These are phyloP conservation scores for Tinea pellionella DNA, from an alignment of 2,888 invertebrate species.

Conservation along the genomic window DNA sequence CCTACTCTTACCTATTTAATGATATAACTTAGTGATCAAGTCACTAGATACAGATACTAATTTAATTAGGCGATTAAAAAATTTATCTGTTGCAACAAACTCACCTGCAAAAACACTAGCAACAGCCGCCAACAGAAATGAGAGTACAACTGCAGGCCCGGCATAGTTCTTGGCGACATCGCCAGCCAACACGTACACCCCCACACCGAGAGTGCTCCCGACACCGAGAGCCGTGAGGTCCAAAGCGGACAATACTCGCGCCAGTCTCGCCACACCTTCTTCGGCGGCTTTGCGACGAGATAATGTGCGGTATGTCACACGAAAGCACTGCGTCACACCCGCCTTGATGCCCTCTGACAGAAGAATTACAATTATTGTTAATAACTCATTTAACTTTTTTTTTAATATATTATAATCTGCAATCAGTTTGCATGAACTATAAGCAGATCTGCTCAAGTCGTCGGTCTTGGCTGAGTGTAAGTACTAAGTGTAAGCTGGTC, in stretches of 20 bases:
- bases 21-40: too few relatives aligned
- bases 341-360: conserved; percentile 51
- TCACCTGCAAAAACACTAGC: conserved; percentile 90
- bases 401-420: too few relatives aligned
- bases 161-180: conserved; percentile 83
- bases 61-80: too few relatives aligned
- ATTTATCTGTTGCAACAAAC: too few relatives aligned
- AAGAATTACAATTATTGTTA: not conserved
- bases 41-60: too few relatives aligned
- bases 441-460: too few relatives aligned
- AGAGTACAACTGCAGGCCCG: conserved; percentile 88
- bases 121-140: conserved; percentile 89
- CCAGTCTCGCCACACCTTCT: conserved; percentile 63
- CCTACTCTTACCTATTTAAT: too few relatives aligned
- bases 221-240: conserved; percentile 87
- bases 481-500: too few relatives aligned
- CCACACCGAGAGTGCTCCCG: conserved; percentile 88
- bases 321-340: conserved; percentile 38
- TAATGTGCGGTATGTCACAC: conserved; percentile 44
- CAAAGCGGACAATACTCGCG: conserved; percentile 80
- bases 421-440: too few relatives aligned
- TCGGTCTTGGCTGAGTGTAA: too few relatives aligned
- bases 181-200: conserved; percentile 90
- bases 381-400: too few relatives aligned
- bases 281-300: conserved; percentile 59